Evolutionary conservation across 2,888 invertebrate species (phyloP).

Genomic region (Silvanus unidentatus): DNA sequence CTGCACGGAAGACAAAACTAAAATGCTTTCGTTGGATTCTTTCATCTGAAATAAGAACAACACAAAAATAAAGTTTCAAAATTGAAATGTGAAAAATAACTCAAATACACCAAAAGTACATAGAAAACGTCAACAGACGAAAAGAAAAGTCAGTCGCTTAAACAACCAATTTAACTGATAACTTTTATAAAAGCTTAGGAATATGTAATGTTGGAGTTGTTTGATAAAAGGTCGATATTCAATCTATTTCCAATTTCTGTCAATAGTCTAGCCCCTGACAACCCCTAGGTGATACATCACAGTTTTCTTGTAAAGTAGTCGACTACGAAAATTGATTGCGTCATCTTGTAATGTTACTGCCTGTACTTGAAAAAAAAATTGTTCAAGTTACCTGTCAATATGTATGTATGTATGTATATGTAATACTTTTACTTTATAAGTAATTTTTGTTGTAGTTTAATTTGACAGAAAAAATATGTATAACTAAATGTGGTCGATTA

Average conservation of each 20-base stretch:
- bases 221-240: conserved; percentile 43
- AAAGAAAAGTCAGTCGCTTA: conserved; percentile 20
- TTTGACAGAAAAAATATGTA: no score
- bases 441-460: no score
- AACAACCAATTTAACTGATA: conserved; percentile 34
- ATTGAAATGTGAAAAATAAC: not conserved
- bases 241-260: conserved; percentile 46
- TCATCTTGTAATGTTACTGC: conserved; percentile 29
- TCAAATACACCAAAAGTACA: not conserved
- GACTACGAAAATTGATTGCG: conserved; percentile 40
- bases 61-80: not conserved
- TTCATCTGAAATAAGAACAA: conserved; percentile 51
- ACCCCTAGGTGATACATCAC: conserved; percentile 42
- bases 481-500: no score
- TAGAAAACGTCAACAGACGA: conserved; percentile 7
- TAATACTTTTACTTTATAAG: no score
- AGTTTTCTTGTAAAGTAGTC: conserved; percentile 37
- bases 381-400: no score
- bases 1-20: conserved; percentile 60
- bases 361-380: not conserved
- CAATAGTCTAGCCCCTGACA: conserved; percentile 35
- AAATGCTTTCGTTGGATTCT: conserved; percentile 62
- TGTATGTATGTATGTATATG: no score
- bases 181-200: conserved; percentile 33
- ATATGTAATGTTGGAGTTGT: conserved; percentile 35